These are phyloP conservation scores for Stenotaenia linearis DNA, from an alignment of 2,888 invertebrate genomes.

Conservation along the genomic window DNA sequence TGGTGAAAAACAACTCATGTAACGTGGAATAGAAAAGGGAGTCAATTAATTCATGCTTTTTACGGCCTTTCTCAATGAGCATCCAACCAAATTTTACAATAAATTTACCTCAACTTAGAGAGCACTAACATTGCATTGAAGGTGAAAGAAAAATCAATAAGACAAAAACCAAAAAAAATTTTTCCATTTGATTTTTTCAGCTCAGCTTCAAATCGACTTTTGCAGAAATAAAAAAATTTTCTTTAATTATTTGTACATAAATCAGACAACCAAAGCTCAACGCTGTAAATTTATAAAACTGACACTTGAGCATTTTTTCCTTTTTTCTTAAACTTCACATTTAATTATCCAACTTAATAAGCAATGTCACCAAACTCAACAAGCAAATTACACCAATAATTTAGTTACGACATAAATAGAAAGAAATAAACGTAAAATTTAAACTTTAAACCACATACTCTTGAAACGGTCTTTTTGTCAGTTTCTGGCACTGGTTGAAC, in stretches of 20 bases:
- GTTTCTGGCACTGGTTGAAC: slow-evolving; percentile 3
- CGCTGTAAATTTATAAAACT: background rate
- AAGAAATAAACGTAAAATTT: background rate
- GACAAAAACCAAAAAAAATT: background rate
- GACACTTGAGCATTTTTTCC: too few relatives aligned
- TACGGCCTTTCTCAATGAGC: background rate
- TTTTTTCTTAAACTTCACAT: too few relatives aligned
- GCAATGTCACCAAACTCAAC: background rate
- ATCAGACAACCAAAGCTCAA: background rate
- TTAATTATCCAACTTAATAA: background rate
- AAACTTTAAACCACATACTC: background rate
- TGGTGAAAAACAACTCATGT: background rate
- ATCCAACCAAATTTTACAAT: slow-evolving; percentile 23
- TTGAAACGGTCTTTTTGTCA: background rate
- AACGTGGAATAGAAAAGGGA: background rate
- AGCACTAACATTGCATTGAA: slow-evolving; percentile 1
- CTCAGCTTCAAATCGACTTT: background rate
- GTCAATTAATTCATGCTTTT: slow-evolving; percentile 12
- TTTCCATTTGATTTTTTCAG: background rate
- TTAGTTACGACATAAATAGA: background rate
- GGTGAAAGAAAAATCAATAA: slow-evolving; percentile 18
- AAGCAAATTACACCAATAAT: background rate
- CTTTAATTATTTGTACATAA: background rate
- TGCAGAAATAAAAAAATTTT: background rate
- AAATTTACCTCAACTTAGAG: slow-evolving; percentile 12